Base-by-base conservation (phyloP, 2,797 vertebrate genomes). In the Pterois miles region DNA sequence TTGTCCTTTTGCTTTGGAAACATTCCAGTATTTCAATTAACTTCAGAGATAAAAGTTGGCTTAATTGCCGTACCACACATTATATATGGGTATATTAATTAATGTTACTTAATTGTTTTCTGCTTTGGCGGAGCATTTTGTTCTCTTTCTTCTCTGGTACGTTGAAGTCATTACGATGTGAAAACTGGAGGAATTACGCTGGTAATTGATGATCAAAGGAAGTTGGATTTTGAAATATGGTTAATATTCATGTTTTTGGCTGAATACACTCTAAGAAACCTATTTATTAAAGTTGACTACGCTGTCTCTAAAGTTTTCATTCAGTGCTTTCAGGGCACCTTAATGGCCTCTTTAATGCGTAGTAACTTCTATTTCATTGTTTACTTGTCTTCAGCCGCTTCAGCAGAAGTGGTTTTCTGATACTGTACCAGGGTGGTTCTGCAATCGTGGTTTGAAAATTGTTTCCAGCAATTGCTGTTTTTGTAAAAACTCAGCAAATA, bases 381-480 rank as follows among this genome's bases (percentile, higher is more conserved):
- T 46, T 76, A 60, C 81, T 52, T 1, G 5, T 74, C 65, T 66
- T 70, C 25, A 48, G n/a, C 27, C 65, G 43, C 34, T 33, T 33
- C n/a, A 48, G 29, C 29, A 33, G 9, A 33, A 68, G 29, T 27
- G 50, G 27, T 70, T 71, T 31, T 78, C 52, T 68, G 9, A 73
- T 31, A 48, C 20, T 57, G 43, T 33, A 8, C 12, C 7, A 8
- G 11, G 2, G 16, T 31, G 25, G 65, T 77, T 70, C 25, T 63
- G 64, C 43, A 71, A 46, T 80, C 68, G 53, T 12, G 8, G 13
- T 13, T 18, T 14, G 40, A 81, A 73, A 81, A 79, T 38, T 9
- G 58, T 74, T 71, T 76, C 48, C 2, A 4, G 38, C 60, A 50
- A 9, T 46, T 22, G 6, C 6, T 43, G 43, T 56, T 34, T 62